Conservation (phyloP, 2,888 invertebrate species). For the Epinotia ramella region DNA sequence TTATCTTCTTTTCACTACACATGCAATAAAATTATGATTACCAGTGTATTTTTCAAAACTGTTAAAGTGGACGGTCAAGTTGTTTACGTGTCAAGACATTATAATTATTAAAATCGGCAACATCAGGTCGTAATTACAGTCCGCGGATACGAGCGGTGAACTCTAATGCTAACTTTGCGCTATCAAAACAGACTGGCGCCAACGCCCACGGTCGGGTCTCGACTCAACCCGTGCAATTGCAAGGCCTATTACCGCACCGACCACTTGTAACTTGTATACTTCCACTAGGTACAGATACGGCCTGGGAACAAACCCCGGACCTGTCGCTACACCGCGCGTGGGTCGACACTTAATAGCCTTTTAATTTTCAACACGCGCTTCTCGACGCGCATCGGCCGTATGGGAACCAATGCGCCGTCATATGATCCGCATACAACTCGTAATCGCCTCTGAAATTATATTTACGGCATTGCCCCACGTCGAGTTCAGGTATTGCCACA, state of each 20-base stretch:
- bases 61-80: slow-evolving; percentile 28
- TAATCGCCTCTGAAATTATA: slow-evolving; percentile 63
- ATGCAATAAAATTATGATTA: neutral
- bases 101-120: slow-evolving; percentile 71
- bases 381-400: slow-evolving; percentile 61
- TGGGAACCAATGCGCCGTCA: slow-evolving; percentile 64
- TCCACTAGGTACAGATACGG: slow-evolving; percentile 47
- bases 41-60: slow-evolving; percentile 32
- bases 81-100: slow-evolving; percentile 52
- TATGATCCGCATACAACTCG: slow-evolving; percentile 57
- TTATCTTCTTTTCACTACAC: slow-evolving; percentile 58
- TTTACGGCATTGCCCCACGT: slow-evolving; percentile 44
- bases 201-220: slow-evolving; percentile 58
- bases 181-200: slow-evolving; percentile 61
- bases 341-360: slow-evolving; percentile 77
- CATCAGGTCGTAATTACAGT: slow-evolving; percentile 68
- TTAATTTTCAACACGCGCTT: slow-evolving; percentile 79
- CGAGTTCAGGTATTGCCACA: slow-evolving; percentile 31
- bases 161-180: slow-evolving; percentile 56
- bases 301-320: slow-evolving; percentile 67
- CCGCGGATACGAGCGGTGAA: slow-evolving; percentile 41
- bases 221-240: slow-evolving; percentile 55
- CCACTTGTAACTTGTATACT: slow-evolving; percentile 49
- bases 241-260: slow-evolving; percentile 58
- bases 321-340: slow-evolving; percentile 66